Evolutionary conservation across 2,113 vertebrate species (phyloP).

Genomic region (Salvator merianae): DNA sequence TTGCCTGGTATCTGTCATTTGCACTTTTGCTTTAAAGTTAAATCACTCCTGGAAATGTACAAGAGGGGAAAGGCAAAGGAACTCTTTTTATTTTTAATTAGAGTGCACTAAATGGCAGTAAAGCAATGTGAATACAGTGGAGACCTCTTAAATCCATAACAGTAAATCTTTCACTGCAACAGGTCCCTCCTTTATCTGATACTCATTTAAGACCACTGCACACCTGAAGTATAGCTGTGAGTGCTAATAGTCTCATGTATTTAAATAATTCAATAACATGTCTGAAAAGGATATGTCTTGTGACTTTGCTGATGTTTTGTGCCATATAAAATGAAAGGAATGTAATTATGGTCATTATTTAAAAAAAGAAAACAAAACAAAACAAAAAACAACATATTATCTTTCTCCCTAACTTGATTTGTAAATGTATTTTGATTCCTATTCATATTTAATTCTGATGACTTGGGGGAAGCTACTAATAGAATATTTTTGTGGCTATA

Average conservation of each 20-base stretch:
- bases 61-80: constrained; percentile 58
- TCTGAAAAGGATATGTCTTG: constrained; percentile 61
- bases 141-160: constrained; percentile 76
- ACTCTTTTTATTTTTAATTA: constrained; percentile 81
- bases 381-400: neutral
- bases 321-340: constrained; percentile 38
- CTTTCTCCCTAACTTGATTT: neutral
- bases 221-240: constrained; percentile 57
- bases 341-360: neutral
- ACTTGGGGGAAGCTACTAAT: neutral
- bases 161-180: constrained; percentile 74
- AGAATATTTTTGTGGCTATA: neutral
- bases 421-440: neutral
- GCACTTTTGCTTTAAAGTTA: constrained; percentile 73
- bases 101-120: constrained; percentile 77
- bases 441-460: neutral
- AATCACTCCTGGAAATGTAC: constrained; percentile 69
- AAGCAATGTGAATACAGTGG: constrained; percentile 77
- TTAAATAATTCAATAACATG: constrained; percentile 67
- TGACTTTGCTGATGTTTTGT: constrained; percentile 68
- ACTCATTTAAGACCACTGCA: constrained; percentile 64
- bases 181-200: constrained; percentile 67
- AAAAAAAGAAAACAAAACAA: too few relatives aligned
- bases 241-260: constrained; percentile 65
- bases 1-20: constrained; percentile 76